A percentile compares a stretch with the other conserved stretches of the same genome.
These are phyloP conservation scores for Zonitis immaculata DNA, from an alignment of 2,888 invertebrate species.

Conservation along the genomic window DNA sequence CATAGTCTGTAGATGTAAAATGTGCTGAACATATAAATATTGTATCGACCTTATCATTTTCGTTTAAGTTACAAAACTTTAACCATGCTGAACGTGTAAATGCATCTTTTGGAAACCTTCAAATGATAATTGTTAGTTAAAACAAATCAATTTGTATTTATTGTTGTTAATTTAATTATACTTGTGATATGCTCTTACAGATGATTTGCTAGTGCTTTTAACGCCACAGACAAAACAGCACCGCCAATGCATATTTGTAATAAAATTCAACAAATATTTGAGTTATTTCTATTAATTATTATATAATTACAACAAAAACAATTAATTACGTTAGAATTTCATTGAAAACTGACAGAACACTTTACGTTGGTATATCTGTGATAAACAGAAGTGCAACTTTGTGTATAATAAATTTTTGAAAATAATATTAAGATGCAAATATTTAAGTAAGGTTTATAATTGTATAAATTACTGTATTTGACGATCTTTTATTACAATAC, in stretches of 20 bases:
- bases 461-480: too few species aligned
- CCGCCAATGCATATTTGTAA: neutral
- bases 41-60: neutral
- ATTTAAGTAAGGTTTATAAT: too few species aligned
- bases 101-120: neutral
- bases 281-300: too few species aligned
- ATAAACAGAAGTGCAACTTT: too few species aligned
- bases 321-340: too few species aligned
- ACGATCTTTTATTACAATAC: too few species aligned
- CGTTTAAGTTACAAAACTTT: neutral
- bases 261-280: neutral
- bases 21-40: neutral
- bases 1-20: too few species aligned
- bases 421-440: too few species aligned
- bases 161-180: neutral
- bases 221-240: neutral
- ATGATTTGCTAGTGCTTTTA: neutral
- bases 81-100: neutral
- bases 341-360: too few species aligned
- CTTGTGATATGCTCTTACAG: neutral
- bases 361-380: too few species aligned
- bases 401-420: too few species aligned
- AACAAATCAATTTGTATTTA: neutral
- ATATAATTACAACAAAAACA: too few species aligned
- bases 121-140: neutral